Evolutionary conservation across 2,797 vertebrate species (phyloP).

Genomic region (Parauchenoglanis ngamensis): DNA sequence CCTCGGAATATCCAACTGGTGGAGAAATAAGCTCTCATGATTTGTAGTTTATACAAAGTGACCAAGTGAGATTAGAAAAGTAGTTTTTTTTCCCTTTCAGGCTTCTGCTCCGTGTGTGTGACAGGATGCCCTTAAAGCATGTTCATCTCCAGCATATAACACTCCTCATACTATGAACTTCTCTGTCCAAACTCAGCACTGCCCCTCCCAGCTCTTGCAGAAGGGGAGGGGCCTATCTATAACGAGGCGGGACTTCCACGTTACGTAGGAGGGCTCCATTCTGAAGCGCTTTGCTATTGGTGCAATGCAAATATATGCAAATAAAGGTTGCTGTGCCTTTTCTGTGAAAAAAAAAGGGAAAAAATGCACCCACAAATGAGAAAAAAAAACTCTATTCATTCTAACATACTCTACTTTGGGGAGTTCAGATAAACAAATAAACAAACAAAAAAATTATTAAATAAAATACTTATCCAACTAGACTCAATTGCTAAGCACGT

Average conservation of each 20-base stretch:
- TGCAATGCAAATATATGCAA: constrained; percentile 14
- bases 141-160: background rate
- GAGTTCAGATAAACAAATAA: background rate
- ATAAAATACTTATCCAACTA: background rate
- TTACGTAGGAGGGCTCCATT: background rate
- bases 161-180: constrained; percentile 2
- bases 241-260: background rate
- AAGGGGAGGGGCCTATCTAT: background rate
- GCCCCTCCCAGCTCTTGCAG: background rate
- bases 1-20: constrained; percentile 76
- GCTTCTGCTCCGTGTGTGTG: background rate
- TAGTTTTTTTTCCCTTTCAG: background rate
- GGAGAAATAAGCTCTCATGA: constrained; percentile 68
- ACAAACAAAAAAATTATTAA: background rate
- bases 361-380: no score
- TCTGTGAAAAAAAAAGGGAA: no score
- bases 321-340: background rate
- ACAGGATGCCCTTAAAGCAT: constrained; percentile 20
- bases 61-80: background rate
- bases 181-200: background rate
- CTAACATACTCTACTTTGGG: background rate
- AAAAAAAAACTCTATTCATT: background rate
- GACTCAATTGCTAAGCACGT: background rate
- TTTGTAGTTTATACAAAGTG: constrained; percentile 13
- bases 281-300: background rate